These are phyloP conservation scores for Hemibates koningsi DNA, from an alignment of 2,113 vertebrate genomes.

Conservation along the genomic window DNA sequence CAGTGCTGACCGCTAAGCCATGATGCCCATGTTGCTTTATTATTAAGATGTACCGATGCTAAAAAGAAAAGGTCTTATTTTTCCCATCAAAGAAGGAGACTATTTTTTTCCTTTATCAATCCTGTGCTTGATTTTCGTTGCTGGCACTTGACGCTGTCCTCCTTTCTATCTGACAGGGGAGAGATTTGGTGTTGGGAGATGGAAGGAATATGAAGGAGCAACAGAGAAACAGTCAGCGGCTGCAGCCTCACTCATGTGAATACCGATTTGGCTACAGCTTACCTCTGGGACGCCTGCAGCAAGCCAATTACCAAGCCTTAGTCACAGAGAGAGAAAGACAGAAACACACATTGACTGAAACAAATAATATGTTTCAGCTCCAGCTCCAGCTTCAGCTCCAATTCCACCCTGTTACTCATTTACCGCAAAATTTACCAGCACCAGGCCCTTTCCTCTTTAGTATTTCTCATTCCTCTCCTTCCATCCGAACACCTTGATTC, in stretches of 20 bases:
- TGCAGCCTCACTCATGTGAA: conserved; percentile 52
- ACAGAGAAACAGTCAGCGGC: conserved; percentile 32
- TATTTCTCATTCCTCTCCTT: conserved; percentile 13
- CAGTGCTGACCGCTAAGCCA: not conserved
- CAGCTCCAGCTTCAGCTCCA: conserved; percentile 23
- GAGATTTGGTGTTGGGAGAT: not conserved
- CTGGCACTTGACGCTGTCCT: not conserved
- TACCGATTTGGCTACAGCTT: conserved; percentile 56
- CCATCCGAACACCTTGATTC: conserved; percentile 17
- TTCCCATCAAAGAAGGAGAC: not conserved
- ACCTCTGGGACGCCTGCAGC: conserved; percentile 60
- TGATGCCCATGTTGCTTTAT: not conserved
- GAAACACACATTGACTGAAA: conserved; percentile 44
- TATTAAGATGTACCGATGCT: not conserved
- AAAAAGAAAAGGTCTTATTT: not conserved
- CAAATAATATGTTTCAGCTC: conserved; percentile 39
- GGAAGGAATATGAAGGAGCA: conserved; percentile 36
- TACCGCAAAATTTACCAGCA: conserved; percentile 11
- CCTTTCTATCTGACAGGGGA: not conserved
- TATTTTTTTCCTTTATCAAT: not conserved
- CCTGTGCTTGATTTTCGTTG: not conserved
- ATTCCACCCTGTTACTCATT: conserved; percentile 32
- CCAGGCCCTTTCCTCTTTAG: conserved; percentile 17
- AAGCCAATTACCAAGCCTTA: conserved; percentile 63
- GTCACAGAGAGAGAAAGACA: conserved; percentile 31